These are phyloP conservation scores for Lamprologus ornatipinnis DNA, from an alignment of 2,113 vertebrate species.

Conservation along the genomic window DNA sequence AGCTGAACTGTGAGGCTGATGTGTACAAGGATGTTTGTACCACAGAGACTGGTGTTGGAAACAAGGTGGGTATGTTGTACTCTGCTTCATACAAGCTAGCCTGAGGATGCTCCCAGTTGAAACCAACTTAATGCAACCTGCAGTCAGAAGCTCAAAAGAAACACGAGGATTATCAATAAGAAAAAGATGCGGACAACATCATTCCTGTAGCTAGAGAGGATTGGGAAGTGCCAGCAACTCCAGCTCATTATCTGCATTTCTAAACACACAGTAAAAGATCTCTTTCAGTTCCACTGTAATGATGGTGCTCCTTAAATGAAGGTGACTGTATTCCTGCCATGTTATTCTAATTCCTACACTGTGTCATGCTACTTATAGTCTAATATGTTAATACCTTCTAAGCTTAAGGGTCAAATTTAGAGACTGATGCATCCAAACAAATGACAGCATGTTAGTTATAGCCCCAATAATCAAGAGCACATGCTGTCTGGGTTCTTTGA, in stretches of 20 bases:
- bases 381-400: not conserved
- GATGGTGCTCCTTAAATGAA: not conserved
- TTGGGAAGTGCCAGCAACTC: not conserved
- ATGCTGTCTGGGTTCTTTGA: not conserved
- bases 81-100: not conserved
- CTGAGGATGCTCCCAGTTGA: not conserved
- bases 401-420: not conserved
- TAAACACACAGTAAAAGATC: not conserved
- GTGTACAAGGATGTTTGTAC: not conserved
- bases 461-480: not conserved
- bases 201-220: not conserved
- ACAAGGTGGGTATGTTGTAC: not conserved
- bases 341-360: not conserved
- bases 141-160: not conserved
- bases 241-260: not conserved
- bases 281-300: not conserved
- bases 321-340: not conserved
- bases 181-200: conserved; percentile 10
- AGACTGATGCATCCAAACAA: not conserved
- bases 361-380: not conserved
- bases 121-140: not conserved
- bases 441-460: not conserved
- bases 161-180: conserved; percentile 25
- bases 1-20: not conserved
- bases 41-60: not conserved